Evolutionary conservation across 2,797 vertebrate species (phyloP).

Genomic region (Muscicapa striata): DNA sequence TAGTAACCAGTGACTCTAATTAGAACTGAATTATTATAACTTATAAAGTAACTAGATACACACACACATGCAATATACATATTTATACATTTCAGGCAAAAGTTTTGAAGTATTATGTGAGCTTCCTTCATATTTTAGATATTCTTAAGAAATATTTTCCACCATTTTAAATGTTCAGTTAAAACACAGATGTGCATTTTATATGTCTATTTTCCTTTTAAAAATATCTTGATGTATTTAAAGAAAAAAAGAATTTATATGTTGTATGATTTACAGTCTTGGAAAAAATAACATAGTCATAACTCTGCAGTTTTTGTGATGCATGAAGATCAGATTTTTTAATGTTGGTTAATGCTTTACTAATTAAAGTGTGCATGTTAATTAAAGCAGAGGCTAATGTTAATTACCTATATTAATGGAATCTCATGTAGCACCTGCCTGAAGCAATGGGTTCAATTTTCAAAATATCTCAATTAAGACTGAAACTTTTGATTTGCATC

Average conservation of each 20-base stretch:
- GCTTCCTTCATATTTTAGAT: background rate
- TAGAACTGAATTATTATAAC: background rate
- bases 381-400: conserved; percentile 98
- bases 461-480: conserved; percentile 94
- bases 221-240: conserved; percentile 52
- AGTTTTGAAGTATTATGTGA: background rate
- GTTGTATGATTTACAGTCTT: conserved; percentile 77
- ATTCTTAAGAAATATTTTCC: background rate
- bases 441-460: conserved; percentile 90
- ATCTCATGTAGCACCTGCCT: conserved; percentile 96
- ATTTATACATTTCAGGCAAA: background rate
- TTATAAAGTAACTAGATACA: background rate
- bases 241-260: conserved; percentile 56
- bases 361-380: conserved; percentile 98
- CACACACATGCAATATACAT: background rate
- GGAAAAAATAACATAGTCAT: conserved; percentile 80
- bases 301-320: conserved; percentile 82
- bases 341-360: conserved; percentile 94
- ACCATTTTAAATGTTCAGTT: background rate
- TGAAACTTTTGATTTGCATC: conserved; percentile 87
- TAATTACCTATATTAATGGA: conserved; percentile 99
- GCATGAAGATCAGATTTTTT: conserved; percentile 91
- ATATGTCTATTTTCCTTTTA: background rate
- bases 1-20: background rate
- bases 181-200: conserved; percentile 3